Conservation (phyloP, 1,140 invertebrate genomes). For the Elymnias hypermnestra region DNA sequence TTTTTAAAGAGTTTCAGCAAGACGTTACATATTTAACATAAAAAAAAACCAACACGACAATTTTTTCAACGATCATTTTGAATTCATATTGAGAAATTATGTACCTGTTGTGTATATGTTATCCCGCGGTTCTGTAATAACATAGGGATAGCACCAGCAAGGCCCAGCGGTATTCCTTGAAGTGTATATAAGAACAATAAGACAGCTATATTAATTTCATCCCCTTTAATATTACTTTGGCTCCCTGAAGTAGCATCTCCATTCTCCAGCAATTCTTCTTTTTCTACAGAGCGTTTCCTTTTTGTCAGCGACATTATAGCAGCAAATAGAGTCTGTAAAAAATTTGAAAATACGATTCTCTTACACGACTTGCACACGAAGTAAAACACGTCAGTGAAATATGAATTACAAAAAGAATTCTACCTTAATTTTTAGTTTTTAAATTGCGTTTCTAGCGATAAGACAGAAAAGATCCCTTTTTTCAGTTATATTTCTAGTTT, state of each 20-base stretch:
- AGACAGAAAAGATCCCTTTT: too few relatives aligned
- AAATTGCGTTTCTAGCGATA: background rate
- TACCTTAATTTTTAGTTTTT: conserved; percentile 18
- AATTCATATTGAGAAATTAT: too few relatives aligned
- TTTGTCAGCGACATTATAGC: conserved; percentile 58
- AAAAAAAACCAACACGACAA: too few relatives aligned
- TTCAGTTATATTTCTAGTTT: background rate
- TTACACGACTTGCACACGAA: too few relatives aligned
- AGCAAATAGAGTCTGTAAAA: conserved; percentile 45
- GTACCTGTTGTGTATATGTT: conserved; percentile 87
- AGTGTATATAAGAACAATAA: conserved; percentile 95
- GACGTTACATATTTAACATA: too few relatives aligned
- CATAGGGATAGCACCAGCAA: conserved; percentile 96
- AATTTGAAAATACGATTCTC: conserved; percentile 15
- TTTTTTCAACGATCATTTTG: too few relatives aligned
- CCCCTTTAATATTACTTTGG: conserved; percentile 80
- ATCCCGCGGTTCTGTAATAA: conserved; percentile 93
- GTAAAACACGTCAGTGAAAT: background rate
- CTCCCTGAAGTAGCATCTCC: conserved; percentile 46
- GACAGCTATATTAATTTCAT: conserved; percentile 87
- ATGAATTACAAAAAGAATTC: background rate
- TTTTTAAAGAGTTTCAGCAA: too few relatives aligned
- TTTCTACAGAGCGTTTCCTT: conserved; percentile 52
- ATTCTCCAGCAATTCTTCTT: conserved; percentile 63
- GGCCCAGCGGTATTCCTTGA: conserved; percentile 97